phyloP scores from a whole-genome alignment of 2,888 invertebrate genomes.

The Hecatera dysodea region DNA sequence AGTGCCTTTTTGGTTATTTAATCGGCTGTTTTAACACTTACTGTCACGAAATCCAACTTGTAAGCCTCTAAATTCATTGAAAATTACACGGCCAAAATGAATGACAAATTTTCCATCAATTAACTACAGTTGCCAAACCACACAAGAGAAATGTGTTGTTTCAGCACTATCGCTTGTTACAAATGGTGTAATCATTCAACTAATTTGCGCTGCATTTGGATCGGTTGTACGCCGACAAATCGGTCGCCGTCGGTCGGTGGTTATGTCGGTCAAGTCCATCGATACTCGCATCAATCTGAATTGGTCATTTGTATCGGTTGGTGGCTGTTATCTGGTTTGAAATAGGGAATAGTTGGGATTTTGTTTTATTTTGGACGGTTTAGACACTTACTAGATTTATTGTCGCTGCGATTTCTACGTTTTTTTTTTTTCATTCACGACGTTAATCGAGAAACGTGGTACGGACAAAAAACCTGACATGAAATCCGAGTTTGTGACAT shows the following conservation, averaged over 20 bases:
- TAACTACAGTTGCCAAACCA: slow-evolving; percentile 41
- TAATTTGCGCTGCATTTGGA: slow-evolving; percentile 37
- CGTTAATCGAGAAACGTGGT: neutral
- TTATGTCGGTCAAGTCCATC: slow-evolving; percentile 30
- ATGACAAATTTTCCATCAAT: slow-evolving; percentile 37
- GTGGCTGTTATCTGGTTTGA: slow-evolving; percentile 9
- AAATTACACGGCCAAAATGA: slow-evolving; percentile 23
- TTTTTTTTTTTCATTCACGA: neutral
- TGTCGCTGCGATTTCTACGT: neutral
- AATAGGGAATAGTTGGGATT: slow-evolving; percentile 5
- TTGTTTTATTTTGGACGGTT: neutral
- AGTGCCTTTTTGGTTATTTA: too few relatives aligned
- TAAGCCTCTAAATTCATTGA: too few relatives aligned
- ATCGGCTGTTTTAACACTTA: too few relatives aligned
- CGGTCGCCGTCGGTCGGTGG: slow-evolving; percentile 16
- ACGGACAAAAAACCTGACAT: too few relatives aligned
- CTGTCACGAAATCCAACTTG: too few relatives aligned
- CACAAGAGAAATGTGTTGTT: slow-evolving; percentile 52
- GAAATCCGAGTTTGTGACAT: too few relatives aligned
- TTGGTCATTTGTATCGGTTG: slow-evolving; percentile 34
- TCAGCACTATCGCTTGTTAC: slow-evolving; percentile 23
- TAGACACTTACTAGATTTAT: neutral
- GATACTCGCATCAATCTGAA: slow-evolving; percentile 28
- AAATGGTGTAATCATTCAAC: slow-evolving; percentile 45
- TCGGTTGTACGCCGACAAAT: slow-evolving; percentile 44